Percentiles rank a stretch among this genome's conserved stretches.
Evolutionary conservation across 2,113 vertebrate genomes (phyloP).

Genomic region (Physeter macrocephalus): DNA sequence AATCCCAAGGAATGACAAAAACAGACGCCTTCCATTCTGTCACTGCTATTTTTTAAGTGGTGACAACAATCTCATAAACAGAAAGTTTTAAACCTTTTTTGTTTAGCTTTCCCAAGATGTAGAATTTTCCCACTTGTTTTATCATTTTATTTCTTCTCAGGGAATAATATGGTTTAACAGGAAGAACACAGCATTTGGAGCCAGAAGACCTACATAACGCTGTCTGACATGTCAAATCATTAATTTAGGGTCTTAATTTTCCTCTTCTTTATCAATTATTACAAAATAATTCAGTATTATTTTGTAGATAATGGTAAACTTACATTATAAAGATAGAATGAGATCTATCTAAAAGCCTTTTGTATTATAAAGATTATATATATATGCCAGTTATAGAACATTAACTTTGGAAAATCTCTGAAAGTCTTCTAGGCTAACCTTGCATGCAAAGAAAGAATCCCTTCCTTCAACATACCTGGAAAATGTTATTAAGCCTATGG

Average conservation of each 20-base stretch:
- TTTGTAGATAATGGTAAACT: neutral
- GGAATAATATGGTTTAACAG: neutral
- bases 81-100: constrained; percentile 18
- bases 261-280: neutral
- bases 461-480: neutral
- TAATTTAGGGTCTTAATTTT: neutral
- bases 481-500: constrained; percentile 5
- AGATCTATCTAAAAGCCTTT: neutral
- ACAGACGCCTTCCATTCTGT: neutral
- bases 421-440: neutral
- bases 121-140: neutral
- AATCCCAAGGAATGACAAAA: neutral
- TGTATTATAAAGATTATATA: neutral
- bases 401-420: constrained; percentile 2
- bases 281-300: neutral
- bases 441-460: neutral
- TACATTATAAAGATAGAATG: constrained; percentile 3
- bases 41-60: neutral
- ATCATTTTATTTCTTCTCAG: constrained; percentile 5
- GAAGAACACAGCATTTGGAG: neutral
- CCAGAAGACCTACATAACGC: neutral
- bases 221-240: neutral
- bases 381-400: neutral
- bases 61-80: neutral
- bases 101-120: neutral